Conservation (phyloP, 2,888 invertebrate species). For the Maniola hyperantus region DNA sequence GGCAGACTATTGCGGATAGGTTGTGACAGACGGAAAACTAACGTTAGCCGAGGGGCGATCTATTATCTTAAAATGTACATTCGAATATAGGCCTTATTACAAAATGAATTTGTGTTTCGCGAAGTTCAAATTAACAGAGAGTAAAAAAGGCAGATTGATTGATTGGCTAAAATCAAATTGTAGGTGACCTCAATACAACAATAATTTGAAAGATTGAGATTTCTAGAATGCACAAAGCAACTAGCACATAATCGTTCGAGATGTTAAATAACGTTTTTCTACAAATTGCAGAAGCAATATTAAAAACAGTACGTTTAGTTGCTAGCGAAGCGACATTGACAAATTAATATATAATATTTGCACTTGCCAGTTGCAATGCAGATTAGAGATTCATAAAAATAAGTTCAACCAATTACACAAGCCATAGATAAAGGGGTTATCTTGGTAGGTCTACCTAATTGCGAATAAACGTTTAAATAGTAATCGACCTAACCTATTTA, state of each 20-base stretch:
- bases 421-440: conserved; percentile 5
- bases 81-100: conserved; percentile 55
- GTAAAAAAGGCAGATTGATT: conserved; percentile 43
- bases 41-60: conserved; percentile 53
- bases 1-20: conserved; percentile 52
- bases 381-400: not conserved
- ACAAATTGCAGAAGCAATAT: not conserved
- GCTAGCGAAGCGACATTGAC: not conserved
- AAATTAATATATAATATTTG: too few species aligned
- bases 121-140: conserved; percentile 20
- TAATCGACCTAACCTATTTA: not conserved
- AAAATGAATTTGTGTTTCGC: conserved; percentile 38
- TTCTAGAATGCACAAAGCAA: conserved; percentile 3
- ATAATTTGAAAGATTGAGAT: conserved; percentile 6
- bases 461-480: not conserved
- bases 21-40: conserved; percentile 64
- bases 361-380: not conserved
- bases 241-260: not conserved
- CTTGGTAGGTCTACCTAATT: not conserved
- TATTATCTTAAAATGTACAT: conserved; percentile 49
- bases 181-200: conserved; percentile 65
- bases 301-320: not conserved
- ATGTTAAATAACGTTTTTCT: not conserved
- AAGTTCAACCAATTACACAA: not conserved
- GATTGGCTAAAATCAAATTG: conserved; percentile 55